These are phyloP conservation scores for Phrynocephalus vlangalii DNA, from an alignment of 2,797 vertebrate species.

Conservation along the genomic window DNA sequence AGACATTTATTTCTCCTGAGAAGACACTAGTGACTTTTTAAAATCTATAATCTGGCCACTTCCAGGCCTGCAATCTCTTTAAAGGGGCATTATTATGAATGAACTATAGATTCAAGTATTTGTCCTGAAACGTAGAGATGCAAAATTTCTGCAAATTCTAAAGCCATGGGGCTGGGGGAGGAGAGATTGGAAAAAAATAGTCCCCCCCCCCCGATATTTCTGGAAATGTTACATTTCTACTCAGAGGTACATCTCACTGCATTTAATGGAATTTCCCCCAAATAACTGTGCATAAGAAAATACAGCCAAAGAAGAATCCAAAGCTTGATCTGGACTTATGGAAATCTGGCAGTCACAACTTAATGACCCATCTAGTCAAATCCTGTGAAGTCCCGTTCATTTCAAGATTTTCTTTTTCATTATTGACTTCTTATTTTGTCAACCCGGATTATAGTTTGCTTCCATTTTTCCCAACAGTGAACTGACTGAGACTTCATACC, in stretches of 20 bases:
- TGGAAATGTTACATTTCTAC: background rate
- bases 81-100: too few species aligned
- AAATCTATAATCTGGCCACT: too few species aligned
- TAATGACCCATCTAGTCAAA: background rate
- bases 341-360: conserved; percentile 2
- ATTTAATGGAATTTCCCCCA: background rate
- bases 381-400: background rate
- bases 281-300: background rate
- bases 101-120: too few species aligned
- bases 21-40: background rate
- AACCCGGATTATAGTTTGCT: background rate
- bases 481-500: background rate
- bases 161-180: too few species aligned
- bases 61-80: too few species aligned
- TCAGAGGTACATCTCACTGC: background rate
- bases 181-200: too few species aligned
- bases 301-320: background rate
- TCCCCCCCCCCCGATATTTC: too few species aligned
- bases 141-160: too few species aligned
- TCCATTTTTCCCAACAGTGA: background rate
- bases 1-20: background rate
- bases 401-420: conserved; percentile 1
- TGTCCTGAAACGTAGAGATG: too few species aligned
- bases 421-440: conserved; percentile 10
- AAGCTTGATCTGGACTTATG: background rate